Percentiles rank a stretch among this genome's conserved stretches.
These are phyloP conservation scores for Chelidonichthys spinosus DNA, from an alignment of 2,797 vertebrate genomes.

Conservation along the genomic window DNA sequence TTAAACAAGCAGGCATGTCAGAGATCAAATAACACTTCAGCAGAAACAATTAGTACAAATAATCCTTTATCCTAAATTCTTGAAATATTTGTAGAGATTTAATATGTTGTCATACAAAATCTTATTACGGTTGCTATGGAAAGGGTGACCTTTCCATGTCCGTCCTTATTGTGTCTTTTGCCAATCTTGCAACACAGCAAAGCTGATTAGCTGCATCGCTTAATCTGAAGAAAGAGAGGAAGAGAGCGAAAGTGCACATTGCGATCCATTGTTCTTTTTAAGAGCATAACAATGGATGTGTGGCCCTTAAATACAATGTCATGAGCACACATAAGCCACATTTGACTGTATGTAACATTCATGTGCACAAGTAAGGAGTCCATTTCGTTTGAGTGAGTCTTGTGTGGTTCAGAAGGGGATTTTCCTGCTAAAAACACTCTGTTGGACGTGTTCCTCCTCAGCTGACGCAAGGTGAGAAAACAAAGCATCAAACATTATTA, in stretches of 20 bases:
- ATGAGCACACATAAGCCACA: neutral
- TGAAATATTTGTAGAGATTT: conserved; percentile 53
- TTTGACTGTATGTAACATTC: neutral
- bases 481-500: conserved; percentile 42
- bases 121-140: conserved; percentile 30
- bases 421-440: neutral
- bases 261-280: conserved; percentile 24
- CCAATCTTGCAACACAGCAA: conserved; percentile 45
- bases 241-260: conserved; percentile 15
- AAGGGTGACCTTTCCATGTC: conserved; percentile 29
- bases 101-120: conserved; percentile 53
- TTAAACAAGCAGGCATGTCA: neutral
- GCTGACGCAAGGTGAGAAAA: conserved; percentile 49
- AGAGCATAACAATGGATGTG: neutral
- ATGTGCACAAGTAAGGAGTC: neutral
- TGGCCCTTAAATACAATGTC: no score
- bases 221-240: conserved; percentile 32
- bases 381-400: neutral
- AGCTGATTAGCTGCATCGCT: conserved; percentile 68
- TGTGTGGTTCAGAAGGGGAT: neutral
- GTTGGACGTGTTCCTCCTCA: neutral
- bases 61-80: conserved; percentile 45
- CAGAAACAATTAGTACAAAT: conserved; percentile 4
- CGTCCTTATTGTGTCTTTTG: conserved; percentile 27
- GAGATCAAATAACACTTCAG: neutral